phyloP scores from a whole-genome alignment of 2,888 invertebrate species.

The Campoplex nolae region DNA sequence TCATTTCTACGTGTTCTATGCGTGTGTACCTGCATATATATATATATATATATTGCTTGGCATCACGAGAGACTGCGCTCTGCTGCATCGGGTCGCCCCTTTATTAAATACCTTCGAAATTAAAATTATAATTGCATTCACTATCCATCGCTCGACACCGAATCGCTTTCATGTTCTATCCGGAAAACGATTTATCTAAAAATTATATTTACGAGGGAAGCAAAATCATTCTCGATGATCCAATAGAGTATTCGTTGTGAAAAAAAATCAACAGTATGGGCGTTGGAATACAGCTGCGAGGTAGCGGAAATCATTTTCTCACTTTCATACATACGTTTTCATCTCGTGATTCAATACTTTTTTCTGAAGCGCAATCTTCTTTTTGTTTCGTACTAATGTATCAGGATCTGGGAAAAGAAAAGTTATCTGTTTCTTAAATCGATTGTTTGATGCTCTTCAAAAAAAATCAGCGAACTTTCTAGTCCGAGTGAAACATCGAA shows the following conservation, averaged over 20 bases:
- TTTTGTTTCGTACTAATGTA: background rate
- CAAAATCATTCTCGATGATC: conserved; percentile 1
- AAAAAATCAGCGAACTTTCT: background rate
- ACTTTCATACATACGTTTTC: too few relatives aligned
- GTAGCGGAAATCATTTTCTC: background rate
- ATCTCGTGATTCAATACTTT: background rate
- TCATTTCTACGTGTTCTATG: background rate
- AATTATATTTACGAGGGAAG: background rate
- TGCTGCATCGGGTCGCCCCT: conserved; percentile 75
- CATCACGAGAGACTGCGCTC: conserved; percentile 70
- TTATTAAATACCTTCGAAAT: conserved; percentile 85
- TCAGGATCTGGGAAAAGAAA: too few relatives aligned
- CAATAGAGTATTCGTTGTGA: background rate
- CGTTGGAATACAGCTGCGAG: background rate
- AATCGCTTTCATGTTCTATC: conserved; percentile 68
- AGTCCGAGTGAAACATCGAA: background rate
- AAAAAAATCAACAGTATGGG: background rate
- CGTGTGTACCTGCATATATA: background rate
- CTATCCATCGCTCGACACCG: conserved; percentile 77
- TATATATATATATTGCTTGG: too few relatives aligned
- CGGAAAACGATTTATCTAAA: background rate
- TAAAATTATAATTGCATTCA: conserved; percentile 85
- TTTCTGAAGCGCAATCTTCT: background rate
- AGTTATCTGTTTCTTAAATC: too few relatives aligned
- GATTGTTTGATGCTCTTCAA: too few relatives aligned